These are phyloP conservation scores for Rhipidura dahli DNA, from an alignment of 2,113 vertebrate genomes.

Conservation along the genomic window DNA sequence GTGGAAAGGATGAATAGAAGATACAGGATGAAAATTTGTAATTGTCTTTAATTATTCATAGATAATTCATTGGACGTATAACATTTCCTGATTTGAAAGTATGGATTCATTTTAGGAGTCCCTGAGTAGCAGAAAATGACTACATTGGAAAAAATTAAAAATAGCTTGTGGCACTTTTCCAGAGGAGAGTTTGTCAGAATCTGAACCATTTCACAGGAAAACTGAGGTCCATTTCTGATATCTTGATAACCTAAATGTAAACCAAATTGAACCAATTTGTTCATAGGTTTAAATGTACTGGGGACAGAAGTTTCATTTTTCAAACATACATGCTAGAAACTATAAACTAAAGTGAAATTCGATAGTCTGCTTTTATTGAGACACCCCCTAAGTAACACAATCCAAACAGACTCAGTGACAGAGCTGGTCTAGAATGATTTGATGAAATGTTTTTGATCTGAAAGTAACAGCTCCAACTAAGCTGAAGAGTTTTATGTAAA, in stretches of 20 bases:
- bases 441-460: slow-evolving; percentile 21
- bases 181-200: not conserved
- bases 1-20: not conserved
- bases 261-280: not conserved
- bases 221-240: not conserved
- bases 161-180: not conserved
- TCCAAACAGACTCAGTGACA: not conserved
- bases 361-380: slow-evolving; percentile 4
- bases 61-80: not conserved
- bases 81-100: not conserved
- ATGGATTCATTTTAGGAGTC: not conserved
- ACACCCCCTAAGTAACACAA: not conserved
- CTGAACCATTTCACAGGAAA: not conserved
- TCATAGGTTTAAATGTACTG: not conserved
- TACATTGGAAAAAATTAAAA: not conserved
- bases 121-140: not conserved
- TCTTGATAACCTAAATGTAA: not conserved
- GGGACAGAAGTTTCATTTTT: not conserved
- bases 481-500: not conserved
- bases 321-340: not conserved
- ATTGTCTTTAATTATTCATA: not conserved
- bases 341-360: slow-evolving; percentile 8
- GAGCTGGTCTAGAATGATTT: slow-evolving; percentile 1
- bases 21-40: not conserved
- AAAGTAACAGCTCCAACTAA: slow-evolving; percentile 6